Conservation (phyloP, 1,140 invertebrate species). For the Manduca sexta region DNA sequence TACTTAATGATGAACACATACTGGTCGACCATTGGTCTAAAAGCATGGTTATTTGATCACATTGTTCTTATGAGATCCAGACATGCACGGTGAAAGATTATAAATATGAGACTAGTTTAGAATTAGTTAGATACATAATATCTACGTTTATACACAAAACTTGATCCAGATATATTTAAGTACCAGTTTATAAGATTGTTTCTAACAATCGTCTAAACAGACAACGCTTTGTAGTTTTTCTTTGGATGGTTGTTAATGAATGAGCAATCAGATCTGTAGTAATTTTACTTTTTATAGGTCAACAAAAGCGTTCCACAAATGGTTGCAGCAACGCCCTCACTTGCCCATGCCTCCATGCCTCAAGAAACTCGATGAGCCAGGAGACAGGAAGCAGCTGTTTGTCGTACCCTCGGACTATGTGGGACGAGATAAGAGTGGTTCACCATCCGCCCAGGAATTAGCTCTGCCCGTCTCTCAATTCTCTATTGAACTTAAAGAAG, state of each 20-base stretch:
- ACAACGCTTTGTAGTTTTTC: no score
- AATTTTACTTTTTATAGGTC: conserved; percentile 42
- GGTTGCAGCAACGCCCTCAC: conserved; percentile 52
- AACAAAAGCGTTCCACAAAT: conserved; percentile 63
- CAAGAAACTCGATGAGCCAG: conserved; percentile 23
- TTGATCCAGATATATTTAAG: no score
- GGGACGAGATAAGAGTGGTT: conserved; percentile 22
- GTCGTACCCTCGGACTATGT: conserved; percentile 56
- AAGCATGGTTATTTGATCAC: no score
- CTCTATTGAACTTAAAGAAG: conserved; percentile 50
- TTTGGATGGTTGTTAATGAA: no score
- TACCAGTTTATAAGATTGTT: no score
- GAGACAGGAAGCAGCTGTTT: conserved; percentile 52
- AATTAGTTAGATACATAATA: no score
- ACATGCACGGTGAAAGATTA: no score
- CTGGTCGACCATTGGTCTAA: not conserved
- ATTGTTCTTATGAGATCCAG: no score
- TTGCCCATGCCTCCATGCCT: conserved; percentile 59
- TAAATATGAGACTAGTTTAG: no score
- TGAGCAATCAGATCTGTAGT: no score
- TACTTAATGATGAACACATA: not conserved
- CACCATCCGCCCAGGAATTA: conserved; percentile 33
- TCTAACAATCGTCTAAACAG: no score
- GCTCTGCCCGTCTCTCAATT: conserved; percentile 55
- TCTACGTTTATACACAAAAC: no score